Evolutionary conservation across 2,113 vertebrate species (phyloP).

Genomic region (human): DNA sequence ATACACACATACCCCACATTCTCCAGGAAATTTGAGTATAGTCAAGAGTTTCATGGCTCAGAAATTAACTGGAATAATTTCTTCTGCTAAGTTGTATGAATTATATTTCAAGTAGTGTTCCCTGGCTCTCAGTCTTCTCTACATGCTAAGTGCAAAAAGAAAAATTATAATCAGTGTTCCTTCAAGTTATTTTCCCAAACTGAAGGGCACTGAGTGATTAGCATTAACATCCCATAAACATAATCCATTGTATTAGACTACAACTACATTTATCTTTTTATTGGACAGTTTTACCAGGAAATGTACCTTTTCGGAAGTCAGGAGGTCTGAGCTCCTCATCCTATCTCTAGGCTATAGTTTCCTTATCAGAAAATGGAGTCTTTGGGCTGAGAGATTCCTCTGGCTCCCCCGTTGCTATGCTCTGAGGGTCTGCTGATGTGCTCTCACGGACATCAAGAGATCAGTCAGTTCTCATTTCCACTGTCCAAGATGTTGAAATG

Average conservation of each 20-base stretch:
- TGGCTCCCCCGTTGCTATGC: neutral
- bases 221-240: neutral
- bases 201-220: neutral
- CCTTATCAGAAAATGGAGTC: neutral
- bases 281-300: neutral
- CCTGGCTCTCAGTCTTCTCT: neutral
- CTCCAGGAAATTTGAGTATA: neutral
- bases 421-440: neutral
- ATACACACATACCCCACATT: neutral
- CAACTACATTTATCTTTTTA: no score
- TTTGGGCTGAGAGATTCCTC: neutral
- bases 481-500: neutral
- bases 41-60: neutral
- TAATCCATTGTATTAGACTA: fast-evolving
- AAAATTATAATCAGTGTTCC: neutral
- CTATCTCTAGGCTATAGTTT: neutral
- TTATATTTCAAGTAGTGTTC: no score
- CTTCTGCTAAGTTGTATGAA: fast-evolving
- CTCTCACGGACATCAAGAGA: neutral
- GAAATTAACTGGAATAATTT: fast-evolving
- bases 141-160: neutral
- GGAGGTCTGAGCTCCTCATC: neutral
- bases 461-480: no score
- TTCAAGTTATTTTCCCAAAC: neutral
- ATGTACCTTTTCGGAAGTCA: neutral